Conservation (phyloP, 2,797 vertebrate genomes). For the Sebastolobus alascanus region DNA sequence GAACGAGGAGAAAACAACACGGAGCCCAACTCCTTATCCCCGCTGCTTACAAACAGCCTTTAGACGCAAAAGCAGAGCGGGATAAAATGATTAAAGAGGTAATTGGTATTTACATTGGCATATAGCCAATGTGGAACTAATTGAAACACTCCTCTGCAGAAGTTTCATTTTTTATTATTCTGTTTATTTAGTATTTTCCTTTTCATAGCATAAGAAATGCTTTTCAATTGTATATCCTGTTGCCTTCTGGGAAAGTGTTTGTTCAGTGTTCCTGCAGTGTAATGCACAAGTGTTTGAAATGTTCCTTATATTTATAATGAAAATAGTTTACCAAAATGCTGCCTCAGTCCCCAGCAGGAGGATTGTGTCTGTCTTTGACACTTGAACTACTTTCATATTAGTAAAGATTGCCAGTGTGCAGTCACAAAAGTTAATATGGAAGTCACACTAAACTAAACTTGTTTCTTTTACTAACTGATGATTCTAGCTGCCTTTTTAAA, state of each 20-base stretch:
- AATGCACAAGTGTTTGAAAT: no score
- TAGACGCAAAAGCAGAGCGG: neutral
- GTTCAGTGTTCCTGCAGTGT: no score
- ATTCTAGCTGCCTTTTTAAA: no score
- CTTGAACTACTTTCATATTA: neutral
- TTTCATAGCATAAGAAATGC: neutral
- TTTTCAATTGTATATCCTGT: neutral
- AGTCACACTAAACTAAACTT: neutral
- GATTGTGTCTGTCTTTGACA: neutral
- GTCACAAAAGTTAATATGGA: neutral
- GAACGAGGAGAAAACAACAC: neutral
- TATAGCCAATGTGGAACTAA: neutral
- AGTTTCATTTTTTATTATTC: neutral
- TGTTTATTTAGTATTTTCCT: neutral
- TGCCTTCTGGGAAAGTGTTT: no score
- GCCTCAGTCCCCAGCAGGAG: neutral
- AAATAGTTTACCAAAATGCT: neutral
- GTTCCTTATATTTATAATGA: neutral
- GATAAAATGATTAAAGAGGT: neutral
- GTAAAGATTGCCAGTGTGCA: neutral
- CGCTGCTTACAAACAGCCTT: neutral
- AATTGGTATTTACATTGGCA: neutral
- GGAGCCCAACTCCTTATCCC: no score
- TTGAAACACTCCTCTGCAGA: neutral
- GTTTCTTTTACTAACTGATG: no score